Evolutionary conservation across 2,888 invertebrate species (phyloP).

Genomic region (Conomelus anceps): DNA sequence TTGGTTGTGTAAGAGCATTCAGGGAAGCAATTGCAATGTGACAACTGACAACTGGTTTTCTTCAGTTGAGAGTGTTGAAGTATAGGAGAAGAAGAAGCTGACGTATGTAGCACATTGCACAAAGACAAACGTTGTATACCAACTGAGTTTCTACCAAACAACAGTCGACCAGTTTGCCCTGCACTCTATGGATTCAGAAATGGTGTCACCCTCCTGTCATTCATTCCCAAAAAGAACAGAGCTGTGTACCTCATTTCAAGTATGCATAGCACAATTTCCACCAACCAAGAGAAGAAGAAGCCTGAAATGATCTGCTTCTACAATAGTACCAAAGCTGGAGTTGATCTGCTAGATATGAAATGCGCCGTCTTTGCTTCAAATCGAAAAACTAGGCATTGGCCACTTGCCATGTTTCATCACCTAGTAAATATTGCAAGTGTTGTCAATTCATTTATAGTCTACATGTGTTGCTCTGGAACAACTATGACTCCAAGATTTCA

Average conservation of each 20-base stretch:
- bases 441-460: no score
- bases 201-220: slow-evolving; percentile 20
- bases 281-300: slow-evolving; percentile 17
- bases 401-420: not conserved
- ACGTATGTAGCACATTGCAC: slow-evolving; percentile 17
- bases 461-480: no score
- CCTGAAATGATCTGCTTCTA: slow-evolving; percentile 21
- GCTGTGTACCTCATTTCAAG: slow-evolving; percentile 24
- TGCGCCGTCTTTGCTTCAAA: slow-evolving; percentile 29
- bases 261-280: slow-evolving; percentile 19
- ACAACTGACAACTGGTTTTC: slow-evolving; percentile 38
- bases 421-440: not conserved
- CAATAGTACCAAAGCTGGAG: slow-evolving; percentile 18
- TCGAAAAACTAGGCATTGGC: slow-evolving; percentile 2
- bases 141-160: slow-evolving; percentile 15
- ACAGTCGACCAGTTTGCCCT: slow-evolving; percentile 1
- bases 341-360: slow-evolving; percentile 17
- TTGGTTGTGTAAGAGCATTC: slow-evolving; percentile 15
- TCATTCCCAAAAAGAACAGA: slow-evolving; percentile 23
- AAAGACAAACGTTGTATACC: slow-evolving; percentile 22
- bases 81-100: slow-evolving; percentile 7
- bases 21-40: no score
- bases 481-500: no score
- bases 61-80: slow-evolving; percentile 33
- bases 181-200: slow-evolving; percentile 22